phyloP scores from a whole-genome alignment of 92 coral and sea anemone genomes.

The Zoanthus sansibaricus region DNA sequence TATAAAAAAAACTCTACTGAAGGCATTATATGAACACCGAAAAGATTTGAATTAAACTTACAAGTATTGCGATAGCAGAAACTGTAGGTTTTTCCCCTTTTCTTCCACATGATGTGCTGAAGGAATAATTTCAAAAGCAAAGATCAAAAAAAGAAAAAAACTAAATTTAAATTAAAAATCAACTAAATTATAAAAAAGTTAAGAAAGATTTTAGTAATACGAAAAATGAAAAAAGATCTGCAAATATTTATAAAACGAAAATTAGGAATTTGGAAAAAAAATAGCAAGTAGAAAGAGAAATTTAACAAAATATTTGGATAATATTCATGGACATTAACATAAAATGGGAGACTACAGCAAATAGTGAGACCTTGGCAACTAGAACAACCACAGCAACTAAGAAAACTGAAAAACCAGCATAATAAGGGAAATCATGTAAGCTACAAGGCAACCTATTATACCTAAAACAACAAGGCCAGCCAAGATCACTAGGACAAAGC shows the following conservation, averaged over 20 bases:
- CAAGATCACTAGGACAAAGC: no score
- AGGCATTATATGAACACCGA: no score
- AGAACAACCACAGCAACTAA: neutral
- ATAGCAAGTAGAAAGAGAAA: no score
- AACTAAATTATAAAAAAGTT: neutral
- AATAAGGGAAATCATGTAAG: neutral
- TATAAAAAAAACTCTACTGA: no score
- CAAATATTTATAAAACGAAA: no score
- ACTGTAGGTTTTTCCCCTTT: constrained; percentile 74
- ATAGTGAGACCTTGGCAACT: neutral
- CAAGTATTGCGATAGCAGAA: constrained; percentile 71
- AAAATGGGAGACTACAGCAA: neutral
- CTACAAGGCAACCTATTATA: neutral
- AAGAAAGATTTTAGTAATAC: no score
- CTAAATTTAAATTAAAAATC: no score
- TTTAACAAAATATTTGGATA: no score
- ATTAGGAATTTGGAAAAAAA: no score
- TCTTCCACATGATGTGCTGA: constrained; percentile 95
- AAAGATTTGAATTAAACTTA: neutral
- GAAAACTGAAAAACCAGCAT: neutral
- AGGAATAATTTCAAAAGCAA: neutral
- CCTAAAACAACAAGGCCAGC: no score
- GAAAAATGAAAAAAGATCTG: no score
- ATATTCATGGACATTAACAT: neutral
- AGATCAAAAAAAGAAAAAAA: neutral